These are phyloP conservation scores for Drosophila limbata DNA, from an alignment of 2,888 invertebrate species.

Conservation along the genomic window DNA sequence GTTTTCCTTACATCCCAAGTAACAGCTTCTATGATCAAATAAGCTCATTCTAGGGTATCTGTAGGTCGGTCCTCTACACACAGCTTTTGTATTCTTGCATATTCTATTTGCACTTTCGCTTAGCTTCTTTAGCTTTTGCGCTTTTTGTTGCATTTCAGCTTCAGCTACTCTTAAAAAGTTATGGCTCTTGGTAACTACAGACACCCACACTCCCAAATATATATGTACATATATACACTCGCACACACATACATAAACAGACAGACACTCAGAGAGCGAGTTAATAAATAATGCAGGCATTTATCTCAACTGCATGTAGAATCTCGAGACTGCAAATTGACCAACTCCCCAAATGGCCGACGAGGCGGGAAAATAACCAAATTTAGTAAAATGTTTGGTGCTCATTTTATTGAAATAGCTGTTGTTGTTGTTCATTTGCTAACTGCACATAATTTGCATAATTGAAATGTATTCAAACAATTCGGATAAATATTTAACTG, in stretches of 20 bases:
- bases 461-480: slow-evolving; percentile 67
- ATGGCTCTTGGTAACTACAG: slow-evolving; percentile 47
- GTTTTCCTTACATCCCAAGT: too few species aligned
- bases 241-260: background rate
- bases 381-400: background rate
- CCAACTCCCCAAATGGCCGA: slow-evolving; percentile 16
- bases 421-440: background rate
- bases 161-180: slow-evolving; percentile 49
- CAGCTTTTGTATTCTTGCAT: slow-evolving; percentile 18
- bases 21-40: background rate
- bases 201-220: slow-evolving; percentile 2
- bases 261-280: slow-evolving; percentile 9
- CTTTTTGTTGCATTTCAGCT: slow-evolving; percentile 37
- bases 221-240: background rate
- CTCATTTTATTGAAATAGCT: background rate
- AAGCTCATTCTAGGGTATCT: background rate
- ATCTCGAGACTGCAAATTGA: slow-evolving; percentile 36
- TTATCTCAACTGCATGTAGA: slow-evolving; percentile 41
- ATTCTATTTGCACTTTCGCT: slow-evolving; percentile 44
- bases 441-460: slow-evolving; percentile 60
- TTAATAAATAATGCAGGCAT: slow-evolving; percentile 65
- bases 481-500: slow-evolving; percentile 71
- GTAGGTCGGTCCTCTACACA: background rate
- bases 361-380: background rate
- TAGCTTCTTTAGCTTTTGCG: slow-evolving; percentile 28